phyloP scores from a whole-genome alignment of 2,113 vertebrate species.

The Tautogolabrus adspersus region DNA sequence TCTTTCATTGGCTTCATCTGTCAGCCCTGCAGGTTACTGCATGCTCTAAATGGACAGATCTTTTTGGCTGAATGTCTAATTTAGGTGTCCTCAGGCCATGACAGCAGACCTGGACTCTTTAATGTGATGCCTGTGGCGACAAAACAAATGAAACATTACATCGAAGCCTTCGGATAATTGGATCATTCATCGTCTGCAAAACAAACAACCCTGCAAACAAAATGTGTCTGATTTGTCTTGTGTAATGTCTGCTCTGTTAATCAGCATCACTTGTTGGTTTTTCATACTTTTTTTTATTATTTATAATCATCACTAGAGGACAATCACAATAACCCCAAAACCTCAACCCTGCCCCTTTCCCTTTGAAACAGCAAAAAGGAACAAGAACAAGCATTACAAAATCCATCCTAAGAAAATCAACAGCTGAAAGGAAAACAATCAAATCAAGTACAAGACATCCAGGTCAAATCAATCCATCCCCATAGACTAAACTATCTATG shows the following conservation, averaged over 20 bases:
- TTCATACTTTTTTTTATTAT: conserved; percentile 70
- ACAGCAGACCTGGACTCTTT: not conserved
- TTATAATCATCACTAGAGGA: conserved; percentile 83
- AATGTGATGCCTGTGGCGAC: conserved; percentile 12
- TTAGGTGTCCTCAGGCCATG: not conserved
- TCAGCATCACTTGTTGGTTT: conserved; percentile 29
- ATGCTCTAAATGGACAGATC: conserved; percentile 3
- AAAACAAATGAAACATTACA: conserved; percentile 22
- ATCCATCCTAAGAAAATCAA: conserved; percentile 77
- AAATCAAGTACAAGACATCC: conserved; percentile 62
- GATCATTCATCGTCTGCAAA: conserved; percentile 2
- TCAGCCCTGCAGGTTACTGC: not conserved
- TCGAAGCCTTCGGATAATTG: not conserved
- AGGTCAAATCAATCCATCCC: conserved; percentile 73
- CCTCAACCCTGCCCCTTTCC: conserved; percentile 50
- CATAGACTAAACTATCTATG: conserved; percentile 77
- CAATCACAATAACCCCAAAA: conserved; percentile 77
- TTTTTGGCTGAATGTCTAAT: conserved; percentile 1
- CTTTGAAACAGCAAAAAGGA: conserved; percentile 80
- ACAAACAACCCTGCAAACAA: too few relatives aligned
- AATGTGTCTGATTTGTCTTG: not conserved
- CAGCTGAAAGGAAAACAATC: conserved; percentile 52
- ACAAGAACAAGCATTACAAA: conserved; percentile 82
- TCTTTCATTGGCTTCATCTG: not conserved
- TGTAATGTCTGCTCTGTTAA: not conserved